phyloP scores from a whole-genome alignment of 2,797 vertebrate species.

The Vipera ursinii region DNA sequence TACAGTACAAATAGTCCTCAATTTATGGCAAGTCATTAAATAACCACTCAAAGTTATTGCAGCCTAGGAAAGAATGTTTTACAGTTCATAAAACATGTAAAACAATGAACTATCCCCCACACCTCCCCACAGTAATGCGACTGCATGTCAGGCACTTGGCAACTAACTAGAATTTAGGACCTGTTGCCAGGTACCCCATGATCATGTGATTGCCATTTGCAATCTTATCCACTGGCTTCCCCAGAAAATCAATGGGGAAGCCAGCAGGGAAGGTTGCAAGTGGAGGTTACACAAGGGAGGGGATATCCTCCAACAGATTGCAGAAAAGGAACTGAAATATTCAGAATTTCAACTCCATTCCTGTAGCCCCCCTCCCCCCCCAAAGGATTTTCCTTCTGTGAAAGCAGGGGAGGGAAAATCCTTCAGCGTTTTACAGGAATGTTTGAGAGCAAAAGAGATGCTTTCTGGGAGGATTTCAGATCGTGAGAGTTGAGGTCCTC shows the following conservation, averaged over 20 bases:
- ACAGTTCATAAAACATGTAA: background rate
- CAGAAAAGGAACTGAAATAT: background rate
- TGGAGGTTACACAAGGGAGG: background rate
- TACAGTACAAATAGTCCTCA: background rate
- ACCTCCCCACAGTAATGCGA: background rate
- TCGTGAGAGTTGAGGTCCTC: background rate
- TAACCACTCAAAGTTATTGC: background rate
- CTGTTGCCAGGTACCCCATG: background rate
- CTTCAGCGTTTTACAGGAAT: background rate
- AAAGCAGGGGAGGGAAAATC: background rate
- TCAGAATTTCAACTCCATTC: background rate
- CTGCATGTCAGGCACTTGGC: background rate
- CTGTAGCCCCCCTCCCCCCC: accelerated
- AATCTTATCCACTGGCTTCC: background rate
- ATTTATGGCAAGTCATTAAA: background rate
- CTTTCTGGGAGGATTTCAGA: background rate
- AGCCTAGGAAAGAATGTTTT: background rate
- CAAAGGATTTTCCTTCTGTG: background rate
- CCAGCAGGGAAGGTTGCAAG: background rate
- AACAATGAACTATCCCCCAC: background rate
- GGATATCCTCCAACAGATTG: background rate
- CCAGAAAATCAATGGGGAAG: background rate
- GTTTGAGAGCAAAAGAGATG: background rate
- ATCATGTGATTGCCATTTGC: background rate
- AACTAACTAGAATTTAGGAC: background rate